These are phyloP conservation scores for Trichonephila clavata DNA, from an alignment of 1,140 invertebrate species.

Conservation along the genomic window DNA sequence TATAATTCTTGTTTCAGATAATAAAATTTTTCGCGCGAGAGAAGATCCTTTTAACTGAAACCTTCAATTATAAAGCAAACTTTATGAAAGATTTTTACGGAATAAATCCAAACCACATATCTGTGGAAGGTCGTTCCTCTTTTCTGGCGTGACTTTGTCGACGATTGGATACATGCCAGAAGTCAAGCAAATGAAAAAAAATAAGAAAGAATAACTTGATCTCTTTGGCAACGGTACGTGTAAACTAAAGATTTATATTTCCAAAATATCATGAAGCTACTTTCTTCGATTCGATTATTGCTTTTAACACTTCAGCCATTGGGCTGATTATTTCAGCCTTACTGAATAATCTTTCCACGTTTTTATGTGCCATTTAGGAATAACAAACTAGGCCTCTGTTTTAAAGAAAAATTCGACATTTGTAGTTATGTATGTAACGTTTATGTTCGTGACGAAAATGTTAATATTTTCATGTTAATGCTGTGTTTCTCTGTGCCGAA, in stretches of 20 bases:
- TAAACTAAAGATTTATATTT: constrained; percentile 2
- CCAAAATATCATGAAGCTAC: background rate
- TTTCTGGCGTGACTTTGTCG: background rate
- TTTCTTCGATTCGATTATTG: background rate
- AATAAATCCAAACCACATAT: background rate
- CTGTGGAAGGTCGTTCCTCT: background rate
- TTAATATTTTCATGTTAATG: background rate
- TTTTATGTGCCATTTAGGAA: constrained; percentile 33
- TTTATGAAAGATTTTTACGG: background rate
- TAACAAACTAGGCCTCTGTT: background rate
- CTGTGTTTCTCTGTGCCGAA: background rate
- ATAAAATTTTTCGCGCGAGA: background rate
- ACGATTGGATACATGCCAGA: constrained; percentile 7
- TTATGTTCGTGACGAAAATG: background rate
- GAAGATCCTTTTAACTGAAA: background rate
- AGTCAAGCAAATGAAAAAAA: background rate
- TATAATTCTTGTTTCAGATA: background rate
- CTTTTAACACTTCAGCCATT: constrained; percentile 25
- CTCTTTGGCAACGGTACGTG: constrained; percentile 13
- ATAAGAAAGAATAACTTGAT: constrained; percentile 5
- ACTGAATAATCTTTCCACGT: background rate
- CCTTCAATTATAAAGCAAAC: background rate
- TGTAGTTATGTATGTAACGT: constrained; percentile 9
- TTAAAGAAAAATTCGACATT: background rate
- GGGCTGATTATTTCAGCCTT: constrained; percentile 12